Evolutionary conservation across 2,888 invertebrate genomes (phyloP), one percentile per base, ranked within the genome.

Genomic region (Rhagonycha fulva): DNA sequence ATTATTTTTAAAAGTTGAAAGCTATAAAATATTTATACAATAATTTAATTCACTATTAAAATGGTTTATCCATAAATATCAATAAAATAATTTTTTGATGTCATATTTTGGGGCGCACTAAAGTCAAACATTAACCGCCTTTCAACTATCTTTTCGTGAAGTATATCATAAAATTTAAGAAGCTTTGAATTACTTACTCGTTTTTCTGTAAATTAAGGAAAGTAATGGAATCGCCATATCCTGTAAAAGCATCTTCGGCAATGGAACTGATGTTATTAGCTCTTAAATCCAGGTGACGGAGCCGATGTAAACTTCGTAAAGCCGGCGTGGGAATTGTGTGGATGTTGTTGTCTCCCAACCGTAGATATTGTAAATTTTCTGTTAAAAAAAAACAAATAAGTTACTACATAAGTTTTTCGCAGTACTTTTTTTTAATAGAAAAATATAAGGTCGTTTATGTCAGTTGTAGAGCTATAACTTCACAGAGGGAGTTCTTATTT

Each of bases 171-270:
- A 47, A 47, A 47, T 47, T 47, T 47, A 47, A 7, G 47, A n/a
- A 47, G n/a, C 47, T 47, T 47, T n/a, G 47, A n/a, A n/a, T 47
- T 74, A 89, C 93, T 94, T 90, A 96, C 96, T 94, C 94, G 87
- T 97, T 97, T 87, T 96, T 96, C 85, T 97, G 96, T 80, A 97
- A 89, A 87, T 96, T 96, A 28, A 97, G 91, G 88, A 96, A 97
- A n/a, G 97, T 96, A 80, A 97, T 94, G 28, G 96, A 95, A 86
- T 96, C 95, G 24, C 97, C 97, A 84, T 94, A 97, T 68, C 95
- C 95, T 9, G 93, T 92, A 87, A 97, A 97, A 2, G 96, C 95
- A 84, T 97, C 96, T 82, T 96, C 96, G 28, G 92, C 91, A 72
- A 97, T 92, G 77, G 91, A 90, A 14, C 93, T 94, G 81, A 97